Conservation (phyloP, 92 coral and sea anemone genomes). For the Nematostella vectensis region DNA sequence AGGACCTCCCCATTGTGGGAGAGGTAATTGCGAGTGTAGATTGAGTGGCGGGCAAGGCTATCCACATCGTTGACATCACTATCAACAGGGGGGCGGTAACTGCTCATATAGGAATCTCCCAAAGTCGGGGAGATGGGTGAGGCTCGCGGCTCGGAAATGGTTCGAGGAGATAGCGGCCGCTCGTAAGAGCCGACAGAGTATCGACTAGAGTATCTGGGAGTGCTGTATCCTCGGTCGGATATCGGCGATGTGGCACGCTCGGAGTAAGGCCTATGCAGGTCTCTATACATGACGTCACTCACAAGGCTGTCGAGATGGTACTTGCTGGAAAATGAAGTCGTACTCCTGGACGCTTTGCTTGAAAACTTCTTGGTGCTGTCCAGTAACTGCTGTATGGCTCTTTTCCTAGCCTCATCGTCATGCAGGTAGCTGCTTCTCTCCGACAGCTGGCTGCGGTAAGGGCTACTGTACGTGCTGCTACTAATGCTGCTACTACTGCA, state of each 20-base stretch:
- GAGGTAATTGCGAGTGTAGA: slow-evolving; percentile 10
- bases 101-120: not conserved
- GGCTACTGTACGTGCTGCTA: not conserved
- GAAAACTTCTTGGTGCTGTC: slow-evolving; percentile 16
- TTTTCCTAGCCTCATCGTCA: slow-evolving; percentile 4
- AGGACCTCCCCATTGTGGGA: slow-evolving; percentile 31
- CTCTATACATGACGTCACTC: not conserved
- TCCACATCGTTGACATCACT: not conserved
- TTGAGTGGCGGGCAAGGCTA: not conserved
- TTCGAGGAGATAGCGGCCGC: not conserved
- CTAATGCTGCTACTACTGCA: not conserved
- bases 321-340: not conserved
- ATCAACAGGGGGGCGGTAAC: not conserved
- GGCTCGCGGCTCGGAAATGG: not conserved
- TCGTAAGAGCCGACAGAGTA: not conserved
- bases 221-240: not conserved
- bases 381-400: slow-evolving; percentile 16
- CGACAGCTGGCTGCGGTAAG: not conserved
- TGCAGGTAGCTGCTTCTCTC: slow-evolving; percentile 6
- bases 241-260: not conserved
- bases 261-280: not conserved
- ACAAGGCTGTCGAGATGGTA: not conserved
- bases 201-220: not conserved
- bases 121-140: not conserved
- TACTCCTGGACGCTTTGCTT: not conserved